A percentile compares a stretch with the other conserved stretches of the same genome.
Conservation (phyloP, 2,797 vertebrate genomes). For the Smutsia gigantea region DNA sequence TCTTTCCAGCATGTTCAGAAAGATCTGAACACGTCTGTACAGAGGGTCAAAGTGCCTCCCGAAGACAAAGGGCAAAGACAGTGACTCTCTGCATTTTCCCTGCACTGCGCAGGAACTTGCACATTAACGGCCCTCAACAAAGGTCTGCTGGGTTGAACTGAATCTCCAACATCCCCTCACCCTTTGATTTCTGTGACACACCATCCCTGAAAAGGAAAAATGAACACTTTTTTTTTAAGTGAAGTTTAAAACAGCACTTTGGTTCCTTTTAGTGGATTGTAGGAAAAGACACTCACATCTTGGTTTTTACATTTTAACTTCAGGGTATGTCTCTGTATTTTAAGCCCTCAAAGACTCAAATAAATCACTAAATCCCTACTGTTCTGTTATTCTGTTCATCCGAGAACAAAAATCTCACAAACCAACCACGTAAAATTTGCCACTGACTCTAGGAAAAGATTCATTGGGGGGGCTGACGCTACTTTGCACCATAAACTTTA, state of each 20-base stretch:
- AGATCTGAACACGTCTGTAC: neutral
- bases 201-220: neutral
- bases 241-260: neutral
- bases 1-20: neutral
- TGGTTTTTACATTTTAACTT: slow-evolving; percentile 36
- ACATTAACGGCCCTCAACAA: neutral
- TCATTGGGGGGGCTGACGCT: neutral
- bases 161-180: neutral
- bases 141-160: neutral
- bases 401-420: slow-evolving; percentile 50
- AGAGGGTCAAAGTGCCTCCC: neutral
- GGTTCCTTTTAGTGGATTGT: neutral
- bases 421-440: neutral
- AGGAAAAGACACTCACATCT: neutral
- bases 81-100: neutral
- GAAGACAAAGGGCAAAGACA: neutral
- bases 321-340: neutral
- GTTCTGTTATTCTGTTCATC: neutral
- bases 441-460: neutral
- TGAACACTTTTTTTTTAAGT: neutral
- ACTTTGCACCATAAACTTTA: neutral
- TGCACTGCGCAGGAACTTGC: neutral
- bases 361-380: neutral
- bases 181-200: neutral
- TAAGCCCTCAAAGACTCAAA: neutral